Evolutionary conservation across 2,888 invertebrate species (phyloP), one percentile per base, ranked within the genome.

Genomic region (Arctia plantaginis): DNA sequence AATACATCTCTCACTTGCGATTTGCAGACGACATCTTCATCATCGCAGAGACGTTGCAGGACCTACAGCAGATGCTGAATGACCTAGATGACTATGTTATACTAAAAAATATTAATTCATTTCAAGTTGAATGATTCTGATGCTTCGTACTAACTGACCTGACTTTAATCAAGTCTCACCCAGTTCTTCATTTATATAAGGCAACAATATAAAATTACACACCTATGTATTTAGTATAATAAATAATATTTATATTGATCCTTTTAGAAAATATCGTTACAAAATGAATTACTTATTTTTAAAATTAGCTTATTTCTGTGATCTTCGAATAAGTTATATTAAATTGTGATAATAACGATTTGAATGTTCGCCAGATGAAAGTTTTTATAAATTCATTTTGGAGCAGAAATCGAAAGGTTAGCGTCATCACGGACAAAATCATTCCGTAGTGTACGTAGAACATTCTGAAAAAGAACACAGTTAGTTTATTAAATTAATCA

Each of bases 361-460:
- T 85, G 6, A 93, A 79, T 3, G 88, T 88, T 30, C 91, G 91
- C 75, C 87, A 89, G 0, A 93, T 85, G n/a, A 92, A 68, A 6
- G 84, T 82, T 15, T 87, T 83, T 10, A 93, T 77, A 35, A 88
- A 78, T 3, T 88, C 88, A 73, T 90, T 93, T 71, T 88, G 88
- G 3, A 95, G 81, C 0, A 91, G 77, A 1, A 93, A 71, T 27
- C 94, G 86, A n/a, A 90, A 80, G 6, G 93, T 69, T 3, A 93
- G 77, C 0, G 91, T 75, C 7, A 90, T 30, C 0, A 88, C 72
- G 75, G 93, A 87, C 27, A 90, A 66, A 18, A 93, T 47, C 23
- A 92, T 77, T 0, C 89, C 87, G 76, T 92, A 85, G 84, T 95
- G 95, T 0, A 93, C 75, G 80, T 87, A 88, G 79, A 87, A 91